Evolutionary conservation across 2,888 invertebrate species (phyloP), one percentile per base, ranked within the genome.

Genomic region (Athalia cordata): DNA sequence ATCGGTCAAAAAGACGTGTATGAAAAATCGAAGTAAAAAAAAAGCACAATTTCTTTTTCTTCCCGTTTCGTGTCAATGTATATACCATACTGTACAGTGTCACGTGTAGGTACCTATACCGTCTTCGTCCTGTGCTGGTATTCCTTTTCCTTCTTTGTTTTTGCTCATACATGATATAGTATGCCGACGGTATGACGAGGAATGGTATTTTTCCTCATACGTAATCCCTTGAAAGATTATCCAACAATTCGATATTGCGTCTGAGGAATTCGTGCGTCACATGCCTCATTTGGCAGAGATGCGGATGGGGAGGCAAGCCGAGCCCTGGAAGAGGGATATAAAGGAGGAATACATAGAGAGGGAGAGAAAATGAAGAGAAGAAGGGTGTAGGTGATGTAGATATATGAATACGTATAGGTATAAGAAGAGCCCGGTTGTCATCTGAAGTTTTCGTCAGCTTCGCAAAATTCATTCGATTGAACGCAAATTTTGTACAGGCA

Each of bases 181-280:
- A 13, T 67, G 55, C 55, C 70, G 70, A 55, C n/a, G 45, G 61
- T 13, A 5, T 47, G 13, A 29, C 4, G 49, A 74, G 47, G 61
- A 11, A 45, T 74, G 74, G 61, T n/a, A 74, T 74, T 74, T 74
- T 74, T 70, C 13, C 43, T 61, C 61, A 61, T 74, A 74, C 59
- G 49, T 61, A 74, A 74, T 74, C 74, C 57, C 50, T 74, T 43
- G 74, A 61, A 74, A 74, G 59, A 61, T 74, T 74, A 74, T 74
- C 59, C 74, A 61, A 74, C 74, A 61, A 74, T 74, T 74, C 74
- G 61, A 74, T 74, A 74, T 74, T 74, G 74, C 61, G 74, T 74
- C 49, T 61, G 61, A 61, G 74, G 61, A 74, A 74, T 74, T 59
- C 74, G 59, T 74, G 61, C 45, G 61, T 74, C 61, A 74, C 74